Percentiles rank a stretch among this genome's conserved stretches.
Evolutionary conservation across 2,888 invertebrate species (phyloP).

Genomic region (Leptopterna dolabrata): DNA sequence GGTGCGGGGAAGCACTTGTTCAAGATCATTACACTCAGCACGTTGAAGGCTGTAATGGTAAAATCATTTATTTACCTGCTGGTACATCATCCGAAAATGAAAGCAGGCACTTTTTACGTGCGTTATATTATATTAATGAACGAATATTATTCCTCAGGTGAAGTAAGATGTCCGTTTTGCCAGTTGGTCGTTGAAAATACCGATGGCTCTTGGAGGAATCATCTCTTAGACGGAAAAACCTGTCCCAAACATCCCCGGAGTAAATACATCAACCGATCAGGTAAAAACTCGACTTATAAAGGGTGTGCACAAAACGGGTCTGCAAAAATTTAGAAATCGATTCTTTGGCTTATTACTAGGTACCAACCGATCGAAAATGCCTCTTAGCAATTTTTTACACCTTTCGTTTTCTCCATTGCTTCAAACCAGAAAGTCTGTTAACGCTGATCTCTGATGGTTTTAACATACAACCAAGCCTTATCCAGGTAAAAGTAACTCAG

Average conservation of each 20-base stretch:
- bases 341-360: too few relatives aligned
- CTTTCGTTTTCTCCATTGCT: too few relatives aligned
- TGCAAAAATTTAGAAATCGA: too few relatives aligned
- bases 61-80: neutral
- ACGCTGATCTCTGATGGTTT: too few relatives aligned
- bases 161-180: conserved; percentile 59
- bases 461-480: too few relatives aligned
- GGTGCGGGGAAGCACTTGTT: conserved; percentile 76
- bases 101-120: too few relatives aligned
- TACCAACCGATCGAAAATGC: too few relatives aligned
- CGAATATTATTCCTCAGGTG: conserved; percentile 51
- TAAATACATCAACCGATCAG: conserved; percentile 51
- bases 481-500: too few relatives aligned
- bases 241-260: conserved; percentile 59
- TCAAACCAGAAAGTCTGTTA: too few relatives aligned
- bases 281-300: neutral
- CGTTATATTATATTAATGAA: too few relatives aligned
- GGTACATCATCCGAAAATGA: too few relatives aligned
- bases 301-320: neutral
- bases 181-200: conserved; percentile 53
- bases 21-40: conserved; percentile 60
- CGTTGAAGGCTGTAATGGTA: conserved; percentile 41
- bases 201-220: conserved; percentile 58
- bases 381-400: too few relatives aligned
- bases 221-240: conserved; percentile 57